These are phyloP conservation scores for Champsocephalus esox DNA, from an alignment of 2,797 vertebrate genomes.

Conservation along the genomic window DNA sequence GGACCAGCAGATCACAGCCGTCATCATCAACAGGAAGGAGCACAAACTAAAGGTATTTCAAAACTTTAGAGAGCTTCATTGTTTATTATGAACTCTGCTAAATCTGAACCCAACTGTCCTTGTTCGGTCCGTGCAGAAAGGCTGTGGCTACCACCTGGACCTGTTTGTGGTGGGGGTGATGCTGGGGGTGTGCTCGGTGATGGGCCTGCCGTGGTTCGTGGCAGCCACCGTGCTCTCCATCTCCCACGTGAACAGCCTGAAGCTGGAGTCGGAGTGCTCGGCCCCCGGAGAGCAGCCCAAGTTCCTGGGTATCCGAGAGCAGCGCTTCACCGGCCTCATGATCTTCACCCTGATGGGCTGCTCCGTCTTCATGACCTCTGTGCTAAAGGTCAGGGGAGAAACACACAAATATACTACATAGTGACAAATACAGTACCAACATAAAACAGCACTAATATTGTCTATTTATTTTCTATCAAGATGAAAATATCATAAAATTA, in stretches of 20 bases:
- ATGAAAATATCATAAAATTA: too few species aligned
- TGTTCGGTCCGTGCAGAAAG: constrained; percentile 88
- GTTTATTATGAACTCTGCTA: neutral
- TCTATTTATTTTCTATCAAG: too few species aligned
- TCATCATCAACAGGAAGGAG: constrained; percentile 99
- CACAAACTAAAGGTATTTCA: constrained; percentile 95
- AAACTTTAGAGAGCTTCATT: too few species aligned
- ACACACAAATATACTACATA: neutral
- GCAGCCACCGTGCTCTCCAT: constrained; percentile 99
- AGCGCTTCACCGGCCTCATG: constrained; percentile 98
- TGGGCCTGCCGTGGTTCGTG: constrained; percentile 99
- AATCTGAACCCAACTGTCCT: neutral
- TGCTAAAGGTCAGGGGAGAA: constrained; percentile 90
- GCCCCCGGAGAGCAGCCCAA: constrained; percentile 99
- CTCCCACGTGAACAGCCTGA: constrained; percentile 97
- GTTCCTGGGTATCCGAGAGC: constrained; percentile 97
- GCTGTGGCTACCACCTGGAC: constrained; percentile 98
- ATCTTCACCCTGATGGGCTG: constrained; percentile 99
- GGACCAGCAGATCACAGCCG: constrained; percentile 99
- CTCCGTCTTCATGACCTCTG: constrained; percentile 97
- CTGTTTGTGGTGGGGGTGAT: constrained; percentile 96
- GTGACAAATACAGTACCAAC: neutral
- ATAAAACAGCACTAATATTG: too few species aligned
- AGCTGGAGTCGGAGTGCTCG: constrained; percentile 97
- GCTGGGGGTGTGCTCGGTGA: constrained; percentile 97